Base-by-base conservation (phyloP, 2,797 vertebrate genomes). In the Ptychadena robeensis region DNA sequence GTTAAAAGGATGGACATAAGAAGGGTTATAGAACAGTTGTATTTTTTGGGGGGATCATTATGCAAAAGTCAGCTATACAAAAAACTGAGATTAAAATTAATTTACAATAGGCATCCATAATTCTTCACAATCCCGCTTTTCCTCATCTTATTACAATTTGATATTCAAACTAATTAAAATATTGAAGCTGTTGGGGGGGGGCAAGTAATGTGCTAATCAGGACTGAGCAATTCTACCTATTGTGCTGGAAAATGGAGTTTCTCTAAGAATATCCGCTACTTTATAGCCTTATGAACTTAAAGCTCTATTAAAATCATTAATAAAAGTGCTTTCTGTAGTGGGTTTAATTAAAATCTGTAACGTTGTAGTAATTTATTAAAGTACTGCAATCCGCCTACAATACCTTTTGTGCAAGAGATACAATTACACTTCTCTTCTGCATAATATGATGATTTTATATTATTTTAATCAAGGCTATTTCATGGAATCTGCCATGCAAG, bases 281-380 rank as follows among this genome's bases (percentile, higher is more conserved):
- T 81, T 80, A 76, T 76, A 73, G 66, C 44, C 65, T 80, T 76
- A 74, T 53, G 65, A 65, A 80, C 78, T 85, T 85, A 80, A 71
- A 85, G 57, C 64, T 75, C 83, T 85, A 85, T 80, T 80, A 85
- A 80, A 72, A 81, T 85, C 83, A 85, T 85, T 85, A 85, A 85
- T 85, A 85, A 85, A 85, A 74, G 30, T 31, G 78, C 72, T 75
- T 85, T 85, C 72, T 85, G 83, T 68, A 80, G 78, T 85, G 82
- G 66, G 83, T 85, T 80, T 85, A 85, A 85, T 85, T 85, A 85
- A 85, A 85, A 76, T 84, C 72, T 34, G 57, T 71, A 85, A 76
- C 66, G n/a, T 65, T 80, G 48, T 65, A 71, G 69, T 85, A 85
- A 85, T 85, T 85, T 80, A 85, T 85, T 85, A 81, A 85, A 72